Evolutionary conservation across 1,140 invertebrate genomes (phyloP), one percentile per base, ranked within the genome.

Genomic region (Zaprionus ornatus): DNA sequence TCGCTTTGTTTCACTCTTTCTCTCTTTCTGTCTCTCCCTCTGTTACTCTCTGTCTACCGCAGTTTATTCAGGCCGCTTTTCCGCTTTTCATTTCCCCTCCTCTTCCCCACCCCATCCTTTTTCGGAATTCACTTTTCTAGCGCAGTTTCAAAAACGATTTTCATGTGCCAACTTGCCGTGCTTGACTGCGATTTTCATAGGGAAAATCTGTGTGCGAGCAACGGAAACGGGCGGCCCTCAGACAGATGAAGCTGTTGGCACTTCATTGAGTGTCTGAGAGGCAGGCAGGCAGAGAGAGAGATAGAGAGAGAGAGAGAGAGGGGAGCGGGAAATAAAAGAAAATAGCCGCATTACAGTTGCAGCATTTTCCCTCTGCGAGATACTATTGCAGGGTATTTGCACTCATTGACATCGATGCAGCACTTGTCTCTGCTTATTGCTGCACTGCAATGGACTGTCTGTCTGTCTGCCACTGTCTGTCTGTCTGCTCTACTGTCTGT

Each of bases 321-420:
- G 9, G 45, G 27, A 23, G 27, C 37, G 55, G 50, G 29, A 63
- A 69, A 74, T 74, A 70, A 63, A 69, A 63, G 59, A 63, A 74
- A 69, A 68, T 63, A 52, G 57, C 35, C 54, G 40, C 69, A 66
- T 71, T 71, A 45, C 40, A 45, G 40, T 71, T 50, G 50, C 68
- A 64, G 56, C 35, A 19, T 54, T 65, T 50, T 42, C 52, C 60
- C 40, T 23, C 13, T 57, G 50, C 10, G n/a, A 19, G 19, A 13
- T 12, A 10, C 4, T n/a, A 9, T 25, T 55, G 13, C 25, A n/a
- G 52, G 62, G 45, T 45, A 23, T 61, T 62, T 59, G 63, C 63
- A 56, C 66, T 63, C 72, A 73, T 67, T 68, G 71, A 73, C 72
- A 74, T 69, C 71, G 64, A 73, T 73, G 54, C 56, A 54, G 35